These are phyloP conservation scores for Spicauda simplicius DNA, from an alignment of 2,888 invertebrate genomes.

Conservation along the genomic window DNA sequence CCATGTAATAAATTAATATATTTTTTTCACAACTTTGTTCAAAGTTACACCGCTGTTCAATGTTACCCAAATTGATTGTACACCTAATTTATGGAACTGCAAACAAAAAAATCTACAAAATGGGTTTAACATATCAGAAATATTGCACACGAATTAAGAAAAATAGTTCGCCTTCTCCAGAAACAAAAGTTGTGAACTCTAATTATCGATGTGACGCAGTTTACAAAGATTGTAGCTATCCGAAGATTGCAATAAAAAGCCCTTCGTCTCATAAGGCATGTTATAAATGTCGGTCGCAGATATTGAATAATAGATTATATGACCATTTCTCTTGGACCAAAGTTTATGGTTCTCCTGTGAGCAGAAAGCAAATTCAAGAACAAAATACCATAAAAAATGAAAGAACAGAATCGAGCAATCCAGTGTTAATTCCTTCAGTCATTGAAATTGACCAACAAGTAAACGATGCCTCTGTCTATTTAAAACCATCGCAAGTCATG, in stretches of 20 bases:
- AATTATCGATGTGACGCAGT: slow-evolving; percentile 46
- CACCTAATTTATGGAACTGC: background rate
- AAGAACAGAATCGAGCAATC: slow-evolving; percentile 40
- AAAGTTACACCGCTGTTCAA: too few species aligned
- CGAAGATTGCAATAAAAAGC: slow-evolving; percentile 36
- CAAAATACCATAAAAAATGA: slow-evolving; percentile 25
- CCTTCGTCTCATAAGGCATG: background rate
- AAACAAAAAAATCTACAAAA: slow-evolving; percentile 4
- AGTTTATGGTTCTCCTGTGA: slow-evolving; percentile 56
- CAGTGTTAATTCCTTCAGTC: background rate
- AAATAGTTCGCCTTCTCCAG: background rate
- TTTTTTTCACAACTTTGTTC: too few species aligned
- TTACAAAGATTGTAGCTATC: slow-evolving; percentile 67
- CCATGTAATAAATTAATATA: too few species aligned
- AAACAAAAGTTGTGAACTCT: slow-evolving; percentile 8
- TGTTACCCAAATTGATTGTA: too few species aligned
- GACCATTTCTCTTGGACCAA: slow-evolving; percentile 60
- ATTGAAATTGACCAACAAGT: background rate
- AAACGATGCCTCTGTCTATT: background rate
- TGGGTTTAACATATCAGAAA: slow-evolving; percentile 25
- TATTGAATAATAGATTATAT: slow-evolving; percentile 15
- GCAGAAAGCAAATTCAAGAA: background rate
- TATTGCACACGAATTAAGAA: slow-evolving; percentile 14
- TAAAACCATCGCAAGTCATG: slow-evolving; percentile 33
- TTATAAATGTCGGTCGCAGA: background rate